These are phyloP conservation scores for Diadema setosum DNA, from an alignment of 35 echinoderm and acorn worm genomes.

Conservation along the genomic window DNA sequence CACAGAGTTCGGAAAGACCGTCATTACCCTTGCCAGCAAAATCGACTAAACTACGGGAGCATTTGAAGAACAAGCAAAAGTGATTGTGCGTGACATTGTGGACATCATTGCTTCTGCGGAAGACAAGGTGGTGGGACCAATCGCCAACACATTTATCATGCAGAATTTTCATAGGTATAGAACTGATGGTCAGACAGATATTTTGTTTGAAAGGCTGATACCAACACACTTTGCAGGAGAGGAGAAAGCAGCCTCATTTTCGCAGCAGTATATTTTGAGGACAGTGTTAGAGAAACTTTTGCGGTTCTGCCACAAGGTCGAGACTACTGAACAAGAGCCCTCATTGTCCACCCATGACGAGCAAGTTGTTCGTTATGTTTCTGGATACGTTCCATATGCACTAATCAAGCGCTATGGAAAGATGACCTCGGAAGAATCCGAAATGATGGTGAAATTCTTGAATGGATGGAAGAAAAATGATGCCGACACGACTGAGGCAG, in stretches of 20 bases:
- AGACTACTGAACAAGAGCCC: not conserved
- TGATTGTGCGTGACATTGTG: not conserved
- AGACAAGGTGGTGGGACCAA: not conserved
- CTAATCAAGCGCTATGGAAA: not conserved
- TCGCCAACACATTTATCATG: not conserved
- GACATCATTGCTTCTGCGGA: not conserved
- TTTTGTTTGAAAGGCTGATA: no score
- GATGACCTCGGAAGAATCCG: no score
- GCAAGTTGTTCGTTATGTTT: not conserved
- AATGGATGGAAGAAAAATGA: no score
- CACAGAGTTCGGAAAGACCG: no score
- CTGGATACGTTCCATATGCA: not conserved
- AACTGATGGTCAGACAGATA: not conserved
- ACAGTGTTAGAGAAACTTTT: not conserved
- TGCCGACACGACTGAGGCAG: no score
- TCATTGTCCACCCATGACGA: not conserved
- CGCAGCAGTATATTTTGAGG: not conserved
- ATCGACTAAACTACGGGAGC: not conserved
- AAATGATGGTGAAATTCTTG: no score
- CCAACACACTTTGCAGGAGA: not conserved
- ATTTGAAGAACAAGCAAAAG: not conserved
- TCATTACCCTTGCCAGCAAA: no score
- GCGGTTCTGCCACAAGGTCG: not conserved
- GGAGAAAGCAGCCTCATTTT: not conserved
- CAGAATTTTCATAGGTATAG: not conserved